Evolutionary conservation across 2,888 invertebrate species (phyloP).

Genomic region (Tetragonisca angustula): DNA sequence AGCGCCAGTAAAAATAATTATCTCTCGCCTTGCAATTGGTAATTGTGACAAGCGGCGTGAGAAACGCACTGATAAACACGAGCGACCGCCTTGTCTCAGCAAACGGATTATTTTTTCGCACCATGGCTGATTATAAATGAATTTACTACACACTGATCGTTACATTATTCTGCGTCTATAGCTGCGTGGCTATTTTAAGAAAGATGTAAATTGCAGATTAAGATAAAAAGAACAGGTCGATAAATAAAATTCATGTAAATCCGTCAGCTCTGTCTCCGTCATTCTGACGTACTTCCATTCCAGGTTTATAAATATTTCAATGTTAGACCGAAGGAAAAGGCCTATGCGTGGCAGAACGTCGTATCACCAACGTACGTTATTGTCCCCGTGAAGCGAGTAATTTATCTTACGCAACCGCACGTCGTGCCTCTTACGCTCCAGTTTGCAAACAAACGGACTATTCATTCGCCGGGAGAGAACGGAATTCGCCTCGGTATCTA

Average conservation of each 20-base stretch:
- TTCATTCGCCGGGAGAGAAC: conserved; percentile 31
- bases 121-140: background rate
- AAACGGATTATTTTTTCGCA: background rate
- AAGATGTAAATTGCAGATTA: background rate
- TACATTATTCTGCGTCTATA: too few relatives aligned
- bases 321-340: conserved; percentile 32
- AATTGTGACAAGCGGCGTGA: too few relatives aligned
- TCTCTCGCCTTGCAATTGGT: background rate
- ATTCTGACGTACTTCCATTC: conserved; percentile 21
- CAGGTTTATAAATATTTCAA: conserved; percentile 52
- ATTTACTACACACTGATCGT: background rate
- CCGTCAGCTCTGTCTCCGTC: background rate
- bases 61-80: background rate
- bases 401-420: conserved; percentile 55
- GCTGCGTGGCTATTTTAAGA: background rate
- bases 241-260: conserved; percentile 29
- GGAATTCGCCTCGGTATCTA: conserved; percentile 34
- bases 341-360: conserved; percentile 11
- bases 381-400: conserved; percentile 41
- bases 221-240: background rate
- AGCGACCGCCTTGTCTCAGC: too few relatives aligned
- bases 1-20: background rate
- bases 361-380: conserved; percentile 7
- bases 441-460: conserved; percentile 49
- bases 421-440: conserved; percentile 44